A percentile compares a stretch with the other conserved stretches of the same genome.
Conservation (phyloP, 1,140 invertebrate species). For the Tetragonula clypearis region DNA sequence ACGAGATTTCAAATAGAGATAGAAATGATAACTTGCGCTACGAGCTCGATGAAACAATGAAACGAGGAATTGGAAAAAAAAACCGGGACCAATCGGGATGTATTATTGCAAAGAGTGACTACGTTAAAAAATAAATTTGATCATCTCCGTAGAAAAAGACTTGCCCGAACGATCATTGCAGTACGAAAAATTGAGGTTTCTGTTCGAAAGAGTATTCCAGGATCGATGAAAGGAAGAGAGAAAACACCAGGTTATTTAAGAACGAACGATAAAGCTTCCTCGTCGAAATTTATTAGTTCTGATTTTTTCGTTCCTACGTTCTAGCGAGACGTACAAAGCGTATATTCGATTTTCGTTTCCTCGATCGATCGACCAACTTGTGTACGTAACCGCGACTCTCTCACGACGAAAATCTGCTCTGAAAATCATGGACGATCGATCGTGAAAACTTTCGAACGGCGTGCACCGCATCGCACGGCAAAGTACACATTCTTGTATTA, state of each 20-base stretch:
- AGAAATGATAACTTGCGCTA: too few relatives aligned
- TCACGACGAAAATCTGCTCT: not conserved
- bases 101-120: too few relatives aligned
- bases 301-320: slow-evolving; percentile 26
- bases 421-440: slow-evolving; percentile 9
- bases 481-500: not conserved
- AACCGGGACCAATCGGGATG: too few relatives aligned
- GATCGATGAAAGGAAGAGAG: not conserved
- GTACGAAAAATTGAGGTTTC: too few relatives aligned
- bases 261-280: slow-evolving; percentile 13
- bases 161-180: too few relatives aligned
- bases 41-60: too few relatives aligned
- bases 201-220: too few relatives aligned
- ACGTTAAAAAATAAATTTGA: too few relatives aligned
- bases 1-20: too few relatives aligned
- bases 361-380: not conserved
- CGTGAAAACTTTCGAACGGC: not conserved
- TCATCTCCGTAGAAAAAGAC: too few relatives aligned
- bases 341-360: slow-evolving; percentile 13
- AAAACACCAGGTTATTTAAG: not conserved
- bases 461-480: not conserved
- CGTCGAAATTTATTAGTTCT: slow-evolving; percentile 37
- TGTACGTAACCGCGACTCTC: not conserved
- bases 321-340: slow-evolving; percentile 32
- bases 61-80: too few relatives aligned